Percentiles rank a stretch among this genome's conserved stretches.
These are phyloP conservation scores for Atherinomorus stipes DNA, from an alignment of 2,113 vertebrate genomes.

Conservation along the genomic window DNA sequence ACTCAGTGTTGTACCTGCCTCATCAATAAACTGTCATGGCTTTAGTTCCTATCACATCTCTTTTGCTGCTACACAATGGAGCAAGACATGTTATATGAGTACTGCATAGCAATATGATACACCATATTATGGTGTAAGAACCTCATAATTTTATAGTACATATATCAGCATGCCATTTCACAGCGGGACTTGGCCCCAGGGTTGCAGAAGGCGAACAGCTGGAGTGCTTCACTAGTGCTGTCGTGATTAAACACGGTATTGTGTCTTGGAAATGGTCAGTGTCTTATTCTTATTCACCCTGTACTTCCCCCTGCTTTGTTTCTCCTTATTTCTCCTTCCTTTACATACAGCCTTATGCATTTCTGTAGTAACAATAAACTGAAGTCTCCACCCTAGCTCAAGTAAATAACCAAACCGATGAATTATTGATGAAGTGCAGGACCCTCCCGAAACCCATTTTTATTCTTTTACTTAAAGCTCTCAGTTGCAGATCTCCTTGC, in stretches of 20 bases:
- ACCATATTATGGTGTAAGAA: constrained; percentile 44
- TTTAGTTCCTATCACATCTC: constrained; percentile 46
- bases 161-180: constrained; percentile 53
- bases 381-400: constrained; percentile 51
- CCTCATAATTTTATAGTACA: constrained; percentile 56
- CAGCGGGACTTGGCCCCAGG: constrained; percentile 38
- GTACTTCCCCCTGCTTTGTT: constrained; percentile 11
- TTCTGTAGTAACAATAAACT: constrained; percentile 62
- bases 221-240: constrained; percentile 24
- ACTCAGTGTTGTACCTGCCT: constrained; percentile 43
- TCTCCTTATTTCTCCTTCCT: constrained; percentile 15
- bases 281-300: constrained; percentile 48
- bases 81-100: constrained; percentile 39
- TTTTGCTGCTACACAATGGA: constrained; percentile 15
- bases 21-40: constrained; percentile 43
- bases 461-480: constrained; percentile 60
- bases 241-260: constrained; percentile 56
- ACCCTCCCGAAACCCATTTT: constrained; percentile 53
- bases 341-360: constrained; percentile 38
- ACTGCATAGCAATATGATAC: constrained; percentile 43
- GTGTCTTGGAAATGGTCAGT: constrained; percentile 46
- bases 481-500: constrained; percentile 38
- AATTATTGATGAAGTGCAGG: constrained; percentile 73
- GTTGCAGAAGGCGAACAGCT: constrained; percentile 22
- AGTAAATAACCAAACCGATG: constrained; percentile 75